These are phyloP conservation scores for Trissolcus brochymenae DNA, from an alignment of 2,888 invertebrate species.

Conservation along the genomic window DNA sequence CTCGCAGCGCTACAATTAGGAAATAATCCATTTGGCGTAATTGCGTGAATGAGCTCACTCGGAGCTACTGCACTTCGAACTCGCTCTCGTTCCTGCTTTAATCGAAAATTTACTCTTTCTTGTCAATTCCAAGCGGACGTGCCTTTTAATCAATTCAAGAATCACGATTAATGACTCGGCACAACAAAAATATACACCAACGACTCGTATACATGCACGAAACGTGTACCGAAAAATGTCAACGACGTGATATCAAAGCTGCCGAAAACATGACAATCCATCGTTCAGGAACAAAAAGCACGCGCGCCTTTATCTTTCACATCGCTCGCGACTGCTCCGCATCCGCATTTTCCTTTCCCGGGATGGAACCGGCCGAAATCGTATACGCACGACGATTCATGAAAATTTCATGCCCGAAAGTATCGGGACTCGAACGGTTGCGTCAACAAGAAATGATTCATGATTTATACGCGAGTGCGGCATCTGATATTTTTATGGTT, in stretches of 20 bases:
- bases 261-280: slow-evolving; percentile 23
- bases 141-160: slow-evolving; percentile 22
- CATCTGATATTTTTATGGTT: slow-evolving; percentile 14
- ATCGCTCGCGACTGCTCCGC: neutral
- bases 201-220: neutral
- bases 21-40: slow-evolving; percentile 74
- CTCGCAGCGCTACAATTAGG: slow-evolving; percentile 72
- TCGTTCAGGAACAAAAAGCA: neutral
- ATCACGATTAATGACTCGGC: slow-evolving; percentile 1
- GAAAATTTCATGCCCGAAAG: slow-evolving; percentile 22
- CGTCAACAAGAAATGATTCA: slow-evolving; percentile 15
- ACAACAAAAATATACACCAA: neutral
- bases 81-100: slow-evolving; percentile 32
- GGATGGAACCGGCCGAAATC: slow-evolving; percentile 15
- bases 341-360: slow-evolving; percentile 9
- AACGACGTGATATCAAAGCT: slow-evolving; percentile 8
- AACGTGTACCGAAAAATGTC: neutral
- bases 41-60: slow-evolving; percentile 70
- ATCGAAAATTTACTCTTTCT: slow-evolving; percentile 24
- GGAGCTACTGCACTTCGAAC: slow-evolving; percentile 68
- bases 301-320: neutral
- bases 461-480: slow-evolving; percentile 16
- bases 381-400: slow-evolving; percentile 1
- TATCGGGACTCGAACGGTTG: slow-evolving; percentile 3
- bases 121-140: slow-evolving; percentile 2